Evolutionary conservation across 2,888 invertebrate species (phyloP), one percentile per base, ranked within the genome.

Genomic region (Uloborus plumipes): DNA sequence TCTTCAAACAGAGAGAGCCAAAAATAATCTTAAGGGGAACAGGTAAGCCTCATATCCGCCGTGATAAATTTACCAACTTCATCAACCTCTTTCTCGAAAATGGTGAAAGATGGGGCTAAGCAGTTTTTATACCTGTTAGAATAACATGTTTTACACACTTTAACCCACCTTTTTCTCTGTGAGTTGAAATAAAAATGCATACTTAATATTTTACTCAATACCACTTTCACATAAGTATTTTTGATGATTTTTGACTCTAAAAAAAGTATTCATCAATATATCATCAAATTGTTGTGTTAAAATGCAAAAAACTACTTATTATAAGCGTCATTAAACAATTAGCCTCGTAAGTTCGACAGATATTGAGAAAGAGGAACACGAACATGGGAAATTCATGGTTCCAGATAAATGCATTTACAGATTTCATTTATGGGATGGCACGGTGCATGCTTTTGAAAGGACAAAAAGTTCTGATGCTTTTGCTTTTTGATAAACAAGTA

Each of bases 131-230:
- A 15, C 6, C 53, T 6, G 15, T 53, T 53, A 53, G 2, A 53
- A 53, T 53, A 53, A 53, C 18, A 53, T 53, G 53, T 53, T 53
- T 53, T 53, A 53, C 53, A 53, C 11, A 53, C 53, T 53, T 53
- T 53, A 53, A 53, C 53, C 3, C 6, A 53, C 18, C 9, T 6
- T 9, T 53, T 53, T 53, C 15, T n/a, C 9, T 53, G 4, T 18
- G 11, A 53, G 53, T 53, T 6, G 11, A 53, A 53, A 53, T n/a
- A 4, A 31, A 31, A 31, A 31, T 4, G 2, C 7, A 31, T 31
- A 4, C 2, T 31, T 31, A 31, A n/a, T 53, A 6, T 6, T 53
- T 53, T 53, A 53, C 11, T 53, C 6, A 53, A 53, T 4, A 53
- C 11, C 53, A 53, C 53, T 53, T 53, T 53, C 2, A 53, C 3